Evolutionary conservation across 2,113 vertebrate species (phyloP).

Genomic region (Corvus cornix): DNA sequence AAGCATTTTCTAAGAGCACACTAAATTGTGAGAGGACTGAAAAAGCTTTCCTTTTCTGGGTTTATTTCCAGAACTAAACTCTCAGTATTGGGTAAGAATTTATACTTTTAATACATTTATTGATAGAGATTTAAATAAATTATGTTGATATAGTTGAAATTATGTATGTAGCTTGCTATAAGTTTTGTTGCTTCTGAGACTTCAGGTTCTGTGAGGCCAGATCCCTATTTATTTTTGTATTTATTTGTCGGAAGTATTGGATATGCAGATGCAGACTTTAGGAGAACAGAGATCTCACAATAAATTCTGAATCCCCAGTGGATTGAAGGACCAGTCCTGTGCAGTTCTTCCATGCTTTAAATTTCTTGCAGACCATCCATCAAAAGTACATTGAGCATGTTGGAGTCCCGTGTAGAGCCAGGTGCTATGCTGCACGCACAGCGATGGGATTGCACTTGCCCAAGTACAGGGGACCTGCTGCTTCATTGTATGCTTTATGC

Average conservation of each 20-base stretch:
- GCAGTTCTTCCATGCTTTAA: conserved; percentile 51
- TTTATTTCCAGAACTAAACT: conserved; percentile 56
- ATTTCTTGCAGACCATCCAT: conserved; percentile 26
- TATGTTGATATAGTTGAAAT: conserved; percentile 61
- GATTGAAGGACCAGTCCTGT: conserved; percentile 11
- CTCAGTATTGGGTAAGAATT: conserved; percentile 62
- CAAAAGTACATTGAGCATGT: conserved; percentile 21
- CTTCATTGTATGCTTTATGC: conserved; percentile 22
- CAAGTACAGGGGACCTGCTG: conserved; percentile 35
- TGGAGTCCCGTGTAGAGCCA: conserved; percentile 37
- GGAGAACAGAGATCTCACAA: not conserved
- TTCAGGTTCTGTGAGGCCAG: conserved; percentile 58
- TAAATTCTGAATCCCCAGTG: conserved; percentile 3
- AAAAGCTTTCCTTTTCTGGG: conserved; percentile 55
- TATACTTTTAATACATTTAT: conserved; percentile 69
- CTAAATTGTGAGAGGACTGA: conserved; percentile 44
- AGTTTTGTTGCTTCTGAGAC: conserved; percentile 54
- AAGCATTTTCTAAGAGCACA: conserved; percentile 57
- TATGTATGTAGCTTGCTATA: conserved; percentile 60
- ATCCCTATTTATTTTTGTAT: conserved; percentile 77
- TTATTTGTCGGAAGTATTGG: conserved; percentile 68
- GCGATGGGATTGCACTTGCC: conserved; percentile 11
- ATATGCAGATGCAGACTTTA: not conserved
- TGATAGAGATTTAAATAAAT: conserved; percentile 69
- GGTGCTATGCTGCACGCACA: not conserved